phyloP scores from a whole-genome alignment of 2,113 vertebrate species.

The Alethe diademata region DNA sequence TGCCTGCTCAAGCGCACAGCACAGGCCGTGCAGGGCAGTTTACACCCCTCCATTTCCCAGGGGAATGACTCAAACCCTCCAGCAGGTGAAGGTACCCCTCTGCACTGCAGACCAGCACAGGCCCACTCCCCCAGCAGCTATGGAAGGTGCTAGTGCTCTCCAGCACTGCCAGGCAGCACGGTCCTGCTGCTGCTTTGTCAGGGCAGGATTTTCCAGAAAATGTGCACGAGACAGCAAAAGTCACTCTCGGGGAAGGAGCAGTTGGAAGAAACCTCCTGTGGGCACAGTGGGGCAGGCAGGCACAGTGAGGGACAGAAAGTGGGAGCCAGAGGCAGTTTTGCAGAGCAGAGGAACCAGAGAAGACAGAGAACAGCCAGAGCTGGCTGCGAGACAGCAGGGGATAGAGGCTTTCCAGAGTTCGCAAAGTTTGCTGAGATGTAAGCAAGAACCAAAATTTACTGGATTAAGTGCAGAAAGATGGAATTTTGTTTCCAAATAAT shows the following conservation, averaged over 20 bases:
- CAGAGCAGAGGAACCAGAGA: neutral
- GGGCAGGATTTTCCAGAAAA: neutral
- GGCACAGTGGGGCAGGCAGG: neutral
- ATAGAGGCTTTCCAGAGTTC: neutral
- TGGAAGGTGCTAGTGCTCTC: neutral
- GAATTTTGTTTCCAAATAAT: neutral
- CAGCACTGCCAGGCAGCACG: neutral
- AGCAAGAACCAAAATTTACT: neutral
- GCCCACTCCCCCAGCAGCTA: accelerated
- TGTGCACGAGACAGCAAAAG: accelerated
- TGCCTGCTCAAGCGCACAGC: neutral
- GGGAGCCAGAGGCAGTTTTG: neutral
- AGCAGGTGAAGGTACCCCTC: neutral
- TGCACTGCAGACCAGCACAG: neutral
- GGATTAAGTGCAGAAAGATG: neutral
- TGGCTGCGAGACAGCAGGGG: neutral
- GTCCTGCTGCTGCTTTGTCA: neutral
- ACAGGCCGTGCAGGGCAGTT: accelerated
- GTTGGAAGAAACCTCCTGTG: neutral
- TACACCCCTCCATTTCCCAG: neutral
- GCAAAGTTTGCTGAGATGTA: neutral
- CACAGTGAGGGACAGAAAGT: neutral
- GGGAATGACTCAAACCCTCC: neutral
- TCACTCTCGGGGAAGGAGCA: neutral
- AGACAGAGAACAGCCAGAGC: neutral